phyloP scores from a whole-genome alignment of 2,113 vertebrate species.

The Seriola aureovittata region DNA sequence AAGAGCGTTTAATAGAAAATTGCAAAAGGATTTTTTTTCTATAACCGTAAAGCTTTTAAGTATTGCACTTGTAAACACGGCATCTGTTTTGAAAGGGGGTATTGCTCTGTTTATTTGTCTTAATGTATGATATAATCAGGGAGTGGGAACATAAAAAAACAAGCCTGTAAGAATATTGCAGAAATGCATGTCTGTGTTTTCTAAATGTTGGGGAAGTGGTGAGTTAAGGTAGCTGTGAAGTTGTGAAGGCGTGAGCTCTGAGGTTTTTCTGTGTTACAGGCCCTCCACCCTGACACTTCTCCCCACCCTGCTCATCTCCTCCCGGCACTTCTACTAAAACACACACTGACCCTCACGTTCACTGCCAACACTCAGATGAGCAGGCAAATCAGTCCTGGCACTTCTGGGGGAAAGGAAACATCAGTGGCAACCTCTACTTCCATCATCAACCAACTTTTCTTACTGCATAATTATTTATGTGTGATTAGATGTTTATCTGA shows the following conservation, averaged over 20 bases:
- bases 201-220: conserved; percentile 30
- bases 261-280: conserved; percentile 42
- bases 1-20: conserved; percentile 56
- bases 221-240: conserved; percentile 43
- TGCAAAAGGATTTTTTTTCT: conserved; percentile 41
- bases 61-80: conserved; percentile 60
- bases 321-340: not conserved
- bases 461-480: not conserved
- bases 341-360: not conserved
- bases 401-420: conserved; percentile 4
- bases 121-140: conserved; percentile 52
- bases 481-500: not conserved
- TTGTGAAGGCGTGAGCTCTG: conserved; percentile 47
- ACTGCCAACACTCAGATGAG: conserved; percentile 9
- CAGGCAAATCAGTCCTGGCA: conserved; percentile 44
- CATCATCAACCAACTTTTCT: conserved; percentile 21
- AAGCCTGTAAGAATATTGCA: not conserved
- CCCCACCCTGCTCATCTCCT: conserved; percentile 48
- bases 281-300: conserved; percentile 70
- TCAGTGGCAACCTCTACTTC: not conserved
- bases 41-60: conserved; percentile 68
- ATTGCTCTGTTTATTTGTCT: conserved; percentile 58
- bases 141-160: conserved; percentile 31
- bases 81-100: conserved; percentile 53
- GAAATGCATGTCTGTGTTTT: conserved; percentile 2